These are phyloP conservation scores for Cynocephalus volans DNA, from an alignment of 2,113 vertebrate species.

Conservation along the genomic window DNA sequence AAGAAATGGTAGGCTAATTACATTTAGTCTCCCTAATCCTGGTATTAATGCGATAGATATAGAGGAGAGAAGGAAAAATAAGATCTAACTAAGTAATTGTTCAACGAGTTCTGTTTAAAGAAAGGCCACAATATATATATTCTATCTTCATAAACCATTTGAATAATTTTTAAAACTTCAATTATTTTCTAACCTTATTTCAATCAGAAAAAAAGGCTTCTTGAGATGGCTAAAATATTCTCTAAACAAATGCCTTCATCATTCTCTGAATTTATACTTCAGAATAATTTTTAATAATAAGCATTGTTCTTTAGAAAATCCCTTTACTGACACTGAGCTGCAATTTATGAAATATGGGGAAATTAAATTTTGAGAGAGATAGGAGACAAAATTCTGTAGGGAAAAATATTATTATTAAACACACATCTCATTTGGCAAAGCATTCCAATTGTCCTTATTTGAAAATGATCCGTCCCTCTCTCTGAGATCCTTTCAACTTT, in stretches of 20 bases:
- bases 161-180: slow-evolving; percentile 30
- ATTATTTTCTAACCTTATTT: slow-evolving; percentile 52
- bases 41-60: slow-evolving; percentile 6
- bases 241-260: slow-evolving; percentile 38
- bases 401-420: slow-evolving; percentile 13
- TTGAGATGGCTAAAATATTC: neutral
- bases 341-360: neutral
- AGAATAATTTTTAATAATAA: slow-evolving; percentile 34
- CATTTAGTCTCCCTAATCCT: slow-evolving; percentile 64
- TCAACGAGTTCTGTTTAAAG: slow-evolving; percentile 50
- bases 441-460: neutral
- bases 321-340: neutral
- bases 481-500: neutral
- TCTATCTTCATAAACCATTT: neutral
- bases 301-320: neutral
- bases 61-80: slow-evolving; percentile 13
- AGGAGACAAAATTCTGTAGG: neutral
- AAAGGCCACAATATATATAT: neutral
- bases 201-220: neutral
- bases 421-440: neutral
- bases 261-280: slow-evolving; percentile 26
- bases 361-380: neutral
- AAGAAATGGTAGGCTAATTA: slow-evolving; percentile 66
- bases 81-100: slow-evolving; percentile 45
- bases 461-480: neutral